Conservation (phyloP, 2,888 invertebrate genomes). For the Rhingia campestris region DNA sequence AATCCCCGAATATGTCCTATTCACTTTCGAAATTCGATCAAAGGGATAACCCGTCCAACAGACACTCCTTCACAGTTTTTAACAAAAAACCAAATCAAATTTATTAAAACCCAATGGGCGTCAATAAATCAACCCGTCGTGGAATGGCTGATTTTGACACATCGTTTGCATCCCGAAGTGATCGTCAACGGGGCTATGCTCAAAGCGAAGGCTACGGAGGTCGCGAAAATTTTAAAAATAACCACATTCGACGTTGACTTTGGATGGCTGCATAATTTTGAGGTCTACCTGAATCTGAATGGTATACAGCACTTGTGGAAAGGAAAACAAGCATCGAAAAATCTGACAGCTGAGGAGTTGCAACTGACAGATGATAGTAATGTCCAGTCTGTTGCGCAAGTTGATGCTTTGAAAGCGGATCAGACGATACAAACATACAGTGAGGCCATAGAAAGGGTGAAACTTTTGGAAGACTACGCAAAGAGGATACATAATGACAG, state of each 20-base stretch:
- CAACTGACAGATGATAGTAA: background rate
- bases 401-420: background rate
- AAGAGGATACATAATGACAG: conserved; percentile 14
- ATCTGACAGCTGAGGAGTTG: no score
- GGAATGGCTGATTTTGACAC: conserved; percentile 24
- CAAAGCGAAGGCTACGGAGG: conserved; percentile 33
- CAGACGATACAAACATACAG: conserved; percentile 23
- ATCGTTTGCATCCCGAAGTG: background rate
- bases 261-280: conserved; percentile 38
- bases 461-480: conserved; percentile 15
- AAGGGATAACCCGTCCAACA: background rate
- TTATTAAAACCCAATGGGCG: background rate
- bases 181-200: background rate
- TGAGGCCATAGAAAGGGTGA: conserved; percentile 35
- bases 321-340: background rate
- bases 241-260: conserved; percentile 12
- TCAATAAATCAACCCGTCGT: conserved; percentile 40
- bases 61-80: background rate
- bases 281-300: conserved; percentile 7
- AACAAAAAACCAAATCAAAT: background rate
- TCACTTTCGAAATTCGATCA: conserved; percentile 4
- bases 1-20: conserved; percentile 32
- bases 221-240: conserved; percentile 18
- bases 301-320: conserved; percentile 1
- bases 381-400: background rate